Evolutionary conservation across 2,113 vertebrate genomes (phyloP), one percentile per base, ranked within the genome.

Genomic region (Acanthochromis polyacanthus): DNA sequence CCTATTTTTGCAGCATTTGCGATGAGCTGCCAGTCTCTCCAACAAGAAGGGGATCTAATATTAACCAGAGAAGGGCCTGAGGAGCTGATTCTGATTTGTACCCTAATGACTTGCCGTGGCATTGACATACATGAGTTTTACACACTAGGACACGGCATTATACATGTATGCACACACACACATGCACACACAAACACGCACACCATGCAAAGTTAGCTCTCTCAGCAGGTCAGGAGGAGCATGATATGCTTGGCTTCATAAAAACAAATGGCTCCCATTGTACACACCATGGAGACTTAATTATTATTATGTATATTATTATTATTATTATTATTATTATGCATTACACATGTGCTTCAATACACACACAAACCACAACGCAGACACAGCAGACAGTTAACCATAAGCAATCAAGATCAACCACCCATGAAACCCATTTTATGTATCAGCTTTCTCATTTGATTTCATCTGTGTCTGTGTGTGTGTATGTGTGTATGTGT

Each of bases 1-100:
- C 60, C 48, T 81, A 61, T 91, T 94, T 93, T 90, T 83, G 83
- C 77, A 61, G 66, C 3, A 52, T 90, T 91, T 84, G 79, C 78
- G 10, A 69, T 78, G 64, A 89, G 82, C 80, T 78, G 86, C 79
- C 87, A 89, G 74, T 85, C 81, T 77, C 59, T 90, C 66, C 84
- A 75, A 85, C 82, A 84, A 85, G 58, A 63, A 20, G 60, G 20
- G 60, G 65, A 50, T 81, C 87, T 93, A 91, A 89, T 91, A 80
- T 87, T 85, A 92, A 90, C 36, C 12, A 45, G 30, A 9, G 59
- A 77, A 52, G 20, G 10, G 45, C 43, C 17, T 5, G 11, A 66
- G 38, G 71, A 40, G 12, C 52, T 28, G 57, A 67, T 72, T 87
- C 71, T 86, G 85, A 92, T 91, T 10, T 68, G 73, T 74, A 81